Evolutionary conservation across 2,797 vertebrate species (phyloP).

Genomic region (Streptopelia turtur): DNA sequence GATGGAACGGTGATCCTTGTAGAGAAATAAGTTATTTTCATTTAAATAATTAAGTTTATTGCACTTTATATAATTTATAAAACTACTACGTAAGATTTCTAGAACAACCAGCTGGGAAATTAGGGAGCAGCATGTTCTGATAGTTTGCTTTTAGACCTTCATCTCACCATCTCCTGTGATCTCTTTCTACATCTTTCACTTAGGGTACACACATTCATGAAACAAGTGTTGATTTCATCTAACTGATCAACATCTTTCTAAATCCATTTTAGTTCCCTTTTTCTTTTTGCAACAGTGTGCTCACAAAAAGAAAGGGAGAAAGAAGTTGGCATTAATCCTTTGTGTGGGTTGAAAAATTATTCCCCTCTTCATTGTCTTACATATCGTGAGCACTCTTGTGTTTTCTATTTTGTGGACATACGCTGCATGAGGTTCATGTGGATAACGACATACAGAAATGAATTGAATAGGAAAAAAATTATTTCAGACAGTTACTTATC

Average conservation of each 20-base stretch:
- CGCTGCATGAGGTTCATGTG: background rate
- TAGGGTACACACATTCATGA: background rate
- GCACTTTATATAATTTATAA: background rate
- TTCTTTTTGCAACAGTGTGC: background rate
- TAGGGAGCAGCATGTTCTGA: background rate
- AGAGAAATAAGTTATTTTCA: background rate
- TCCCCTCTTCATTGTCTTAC: background rate
- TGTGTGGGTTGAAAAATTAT: background rate
- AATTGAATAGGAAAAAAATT: background rate
- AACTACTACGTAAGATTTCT: background rate
- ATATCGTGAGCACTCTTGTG: background rate
- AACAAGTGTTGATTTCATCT: background rate
- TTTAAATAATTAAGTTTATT: background rate
- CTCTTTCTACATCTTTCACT: background rate
- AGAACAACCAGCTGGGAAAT: background rate
- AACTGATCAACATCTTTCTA: background rate
- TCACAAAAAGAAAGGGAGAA: background rate
- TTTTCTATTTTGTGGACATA: background rate
- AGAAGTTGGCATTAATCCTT: background rate
- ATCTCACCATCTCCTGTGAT: background rate
- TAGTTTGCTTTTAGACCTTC: background rate
- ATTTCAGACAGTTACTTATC: background rate
- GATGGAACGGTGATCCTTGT: background rate
- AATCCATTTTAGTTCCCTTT: background rate
- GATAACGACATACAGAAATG: background rate